Conservation (phyloP, 2,113 vertebrate genomes). For the Pomatorhinus ruficollis region DNA sequence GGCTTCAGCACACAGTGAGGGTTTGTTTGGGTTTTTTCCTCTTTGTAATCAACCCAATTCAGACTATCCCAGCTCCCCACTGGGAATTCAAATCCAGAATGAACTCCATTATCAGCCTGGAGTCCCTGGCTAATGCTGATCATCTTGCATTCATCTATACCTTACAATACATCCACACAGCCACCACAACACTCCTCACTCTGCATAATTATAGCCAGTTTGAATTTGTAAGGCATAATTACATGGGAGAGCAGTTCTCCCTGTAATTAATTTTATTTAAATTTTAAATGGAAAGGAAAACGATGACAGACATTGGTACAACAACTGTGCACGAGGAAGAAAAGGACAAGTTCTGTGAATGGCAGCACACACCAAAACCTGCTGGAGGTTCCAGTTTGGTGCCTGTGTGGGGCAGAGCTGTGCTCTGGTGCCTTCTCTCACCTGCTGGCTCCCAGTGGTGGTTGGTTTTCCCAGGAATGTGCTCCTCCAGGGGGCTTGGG, state of each 20-base stretch:
- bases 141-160: fast-evolving
- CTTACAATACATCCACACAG: not conserved
- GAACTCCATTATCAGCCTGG: not conserved
- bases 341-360: fast-evolving
- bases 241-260: not conserved
- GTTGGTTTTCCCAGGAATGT: fast-evolving
- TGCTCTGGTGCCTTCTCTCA: not conserved
- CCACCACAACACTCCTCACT: not conserved
- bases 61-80: not conserved
- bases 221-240: not conserved
- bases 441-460: not conserved
- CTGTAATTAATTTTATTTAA: not conserved
- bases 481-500: not conserved
- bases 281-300: not conserved
- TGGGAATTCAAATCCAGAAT: not conserved
- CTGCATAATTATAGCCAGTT: not conserved
- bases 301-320: not conserved
- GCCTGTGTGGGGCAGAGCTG: not conserved
- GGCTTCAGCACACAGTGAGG: not conserved
- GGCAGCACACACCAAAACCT: not conserved
- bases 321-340: fast-evolving
- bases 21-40: not conserved
- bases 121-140: not conserved
- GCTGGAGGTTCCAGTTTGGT: fast-evolving
- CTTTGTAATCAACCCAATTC: not conserved